Evolutionary conservation across 2,113 vertebrate species (phyloP).

Genomic region (Microcebus ravelobensis): DNA sequence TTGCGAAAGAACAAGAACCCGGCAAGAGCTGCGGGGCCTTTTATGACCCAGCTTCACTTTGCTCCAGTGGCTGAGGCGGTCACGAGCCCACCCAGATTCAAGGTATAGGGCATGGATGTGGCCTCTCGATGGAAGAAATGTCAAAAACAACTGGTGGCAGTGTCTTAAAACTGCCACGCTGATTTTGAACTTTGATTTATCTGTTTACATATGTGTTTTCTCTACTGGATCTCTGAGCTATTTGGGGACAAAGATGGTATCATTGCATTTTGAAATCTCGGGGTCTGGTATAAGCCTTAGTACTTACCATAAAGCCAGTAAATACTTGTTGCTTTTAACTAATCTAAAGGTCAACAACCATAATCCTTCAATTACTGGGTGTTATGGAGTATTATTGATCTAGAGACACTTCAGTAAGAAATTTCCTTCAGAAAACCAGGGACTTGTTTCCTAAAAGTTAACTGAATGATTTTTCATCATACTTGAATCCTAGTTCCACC

Average conservation of each 20-base stretch:
- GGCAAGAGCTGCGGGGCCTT: background rate
- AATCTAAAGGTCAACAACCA: slow-evolving; percentile 59
- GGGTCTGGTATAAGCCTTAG: background rate
- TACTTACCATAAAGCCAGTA: slow-evolving; percentile 44
- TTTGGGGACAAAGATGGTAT: slow-evolving; percentile 40
- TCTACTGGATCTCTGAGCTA: background rate
- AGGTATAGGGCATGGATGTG: background rate
- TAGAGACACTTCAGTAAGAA: slow-evolving; percentile 30
- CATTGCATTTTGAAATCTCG: slow-evolving; percentile 26
- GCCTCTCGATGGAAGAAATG: background rate
- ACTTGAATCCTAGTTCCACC: slow-evolving; percentile 33
- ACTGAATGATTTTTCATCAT: slow-evolving; percentile 41
- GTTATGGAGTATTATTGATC: slow-evolving; percentile 56
- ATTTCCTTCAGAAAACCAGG: slow-evolving; percentile 42
- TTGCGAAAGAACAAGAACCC: background rate
- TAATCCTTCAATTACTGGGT: slow-evolving; percentile 49
- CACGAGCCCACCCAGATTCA: background rate
- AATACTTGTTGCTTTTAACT: slow-evolving; percentile 66
- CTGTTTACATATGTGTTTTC: background rate
- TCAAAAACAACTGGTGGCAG: background rate
- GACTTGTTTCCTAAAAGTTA: slow-evolving; percentile 1
- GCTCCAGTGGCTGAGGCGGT: background rate
- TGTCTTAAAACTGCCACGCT: background rate
- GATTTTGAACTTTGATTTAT: background rate
- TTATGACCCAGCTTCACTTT: background rate